These are phyloP conservation scores for Ecdyonurus torrentis DNA, from an alignment of 2,888 invertebrate genomes.

Conservation along the genomic window DNA sequence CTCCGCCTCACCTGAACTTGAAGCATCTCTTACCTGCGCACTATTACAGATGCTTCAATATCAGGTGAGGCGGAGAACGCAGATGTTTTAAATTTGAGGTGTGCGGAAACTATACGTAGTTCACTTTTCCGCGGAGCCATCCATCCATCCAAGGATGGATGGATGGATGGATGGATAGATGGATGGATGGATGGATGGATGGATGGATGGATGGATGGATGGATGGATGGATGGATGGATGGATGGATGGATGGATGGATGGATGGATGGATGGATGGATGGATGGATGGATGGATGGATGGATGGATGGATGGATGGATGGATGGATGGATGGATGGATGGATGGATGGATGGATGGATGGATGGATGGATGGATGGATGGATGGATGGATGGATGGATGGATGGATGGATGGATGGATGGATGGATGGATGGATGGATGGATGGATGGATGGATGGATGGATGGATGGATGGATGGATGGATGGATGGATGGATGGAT, in stretches of 20 bases:
- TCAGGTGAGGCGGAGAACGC: too few relatives aligned
- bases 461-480: not conserved
- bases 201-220: not conserved
- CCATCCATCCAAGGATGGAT: not conserved
- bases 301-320: not conserved
- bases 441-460: not conserved
- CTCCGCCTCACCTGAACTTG: too few relatives aligned
- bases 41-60: too few relatives aligned
- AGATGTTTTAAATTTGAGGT: too few relatives aligned
- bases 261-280: not conserved
- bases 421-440: not conserved
- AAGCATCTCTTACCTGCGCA: too few relatives aligned
- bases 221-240: not conserved
- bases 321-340: not conserved
- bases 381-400: not conserved
- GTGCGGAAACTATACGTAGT: too few relatives aligned
- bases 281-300: not conserved
- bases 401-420: not conserved
- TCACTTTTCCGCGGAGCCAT: not conserved
- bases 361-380: not conserved
- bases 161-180: too few relatives aligned
- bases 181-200: not conserved
- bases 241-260: not conserved
- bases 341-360: not conserved
- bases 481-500: not conserved